phyloP scores from a whole-genome alignment of 1,140 invertebrate species.

The Leptinotarsa undecemlineata region DNA sequence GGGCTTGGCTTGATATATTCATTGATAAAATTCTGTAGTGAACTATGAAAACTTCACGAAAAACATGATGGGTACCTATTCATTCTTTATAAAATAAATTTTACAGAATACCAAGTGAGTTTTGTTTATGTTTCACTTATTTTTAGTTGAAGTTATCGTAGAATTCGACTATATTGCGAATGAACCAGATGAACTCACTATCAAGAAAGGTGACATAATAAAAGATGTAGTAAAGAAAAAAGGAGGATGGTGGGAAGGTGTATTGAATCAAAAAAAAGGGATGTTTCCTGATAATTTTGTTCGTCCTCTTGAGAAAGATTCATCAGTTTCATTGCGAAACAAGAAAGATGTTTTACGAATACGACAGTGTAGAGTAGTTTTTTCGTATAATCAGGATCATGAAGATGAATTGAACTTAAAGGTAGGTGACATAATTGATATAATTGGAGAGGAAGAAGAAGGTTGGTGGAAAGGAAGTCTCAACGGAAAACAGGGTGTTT shows the following conservation, averaged over 20 bases:
- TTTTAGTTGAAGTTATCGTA: constrained; percentile 75
- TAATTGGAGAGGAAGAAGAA: constrained; percentile 86
- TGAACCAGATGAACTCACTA: constrained; percentile 81
- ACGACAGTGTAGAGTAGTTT: constrained; percentile 81
- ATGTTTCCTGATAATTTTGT: constrained; percentile 99
- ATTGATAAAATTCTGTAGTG: constrained; percentile 6
- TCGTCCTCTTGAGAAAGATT: constrained; percentile 62
- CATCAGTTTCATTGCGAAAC: constrained; percentile 38
- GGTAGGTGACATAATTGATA: constrained; percentile 85
- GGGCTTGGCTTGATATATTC: constrained; percentile 19
- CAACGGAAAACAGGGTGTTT: constrained; percentile 78
- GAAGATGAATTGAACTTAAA: constrained; percentile 86
- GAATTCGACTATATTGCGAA: constrained; percentile 82
- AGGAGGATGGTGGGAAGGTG: constrained; percentile 97
- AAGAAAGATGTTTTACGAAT: constrained; percentile 44
- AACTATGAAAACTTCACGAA: constrained; percentile 18
- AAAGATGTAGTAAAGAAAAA: constrained; percentile 79
- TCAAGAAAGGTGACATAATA: constrained; percentile 88
- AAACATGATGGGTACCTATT: constrained; percentile 22
- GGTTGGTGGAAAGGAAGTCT: constrained; percentile 88
- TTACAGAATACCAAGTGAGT: neutral
- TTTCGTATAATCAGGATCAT: constrained; percentile 88
- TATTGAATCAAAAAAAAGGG: constrained; percentile 81
- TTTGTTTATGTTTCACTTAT: neutral
- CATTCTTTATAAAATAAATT: neutral